Evolutionary conservation across 2,888 invertebrate genomes (phyloP).

Genomic region (Bruchidius siliquastri): DNA sequence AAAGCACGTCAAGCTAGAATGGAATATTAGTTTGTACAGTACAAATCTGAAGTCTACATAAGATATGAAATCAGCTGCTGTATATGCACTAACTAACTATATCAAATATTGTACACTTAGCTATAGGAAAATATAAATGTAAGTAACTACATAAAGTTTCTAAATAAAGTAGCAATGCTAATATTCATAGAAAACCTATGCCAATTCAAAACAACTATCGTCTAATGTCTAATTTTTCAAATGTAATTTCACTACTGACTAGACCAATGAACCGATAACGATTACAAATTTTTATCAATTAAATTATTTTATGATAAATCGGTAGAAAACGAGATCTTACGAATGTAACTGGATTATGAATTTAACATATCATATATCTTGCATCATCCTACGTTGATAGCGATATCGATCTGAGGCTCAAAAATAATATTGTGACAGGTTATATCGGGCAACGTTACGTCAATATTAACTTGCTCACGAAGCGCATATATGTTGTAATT

Average conservation of each 20-base stretch:
- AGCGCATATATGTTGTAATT: no score
- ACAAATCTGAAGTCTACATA: neutral
- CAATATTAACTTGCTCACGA: no score
- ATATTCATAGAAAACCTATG: neutral
- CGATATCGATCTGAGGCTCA: no score
- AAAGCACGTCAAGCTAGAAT: neutral
- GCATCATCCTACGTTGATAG: no score
- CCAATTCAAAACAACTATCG: neutral
- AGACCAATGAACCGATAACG: neutral
- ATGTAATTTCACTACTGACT: neutral
- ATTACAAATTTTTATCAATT: neutral
- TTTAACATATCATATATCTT: no score
- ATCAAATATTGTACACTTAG: neutral
- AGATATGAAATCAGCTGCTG: neutral
- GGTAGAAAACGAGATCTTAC: neutral
- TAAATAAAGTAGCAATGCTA: neutral
- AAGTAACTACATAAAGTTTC: neutral
- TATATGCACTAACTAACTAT: neutral
- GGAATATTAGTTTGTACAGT: neutral
- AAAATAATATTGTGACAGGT: no score
- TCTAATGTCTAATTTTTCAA: neutral
- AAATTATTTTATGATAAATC: neutral
- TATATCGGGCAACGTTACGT: no score
- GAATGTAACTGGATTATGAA: neutral
- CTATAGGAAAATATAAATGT: neutral